A percentile compares a stretch with the other conserved stretches of the same genome.
Conservation (phyloP, 1,140 invertebrate species). For the Meteorus sp. region DNA sequence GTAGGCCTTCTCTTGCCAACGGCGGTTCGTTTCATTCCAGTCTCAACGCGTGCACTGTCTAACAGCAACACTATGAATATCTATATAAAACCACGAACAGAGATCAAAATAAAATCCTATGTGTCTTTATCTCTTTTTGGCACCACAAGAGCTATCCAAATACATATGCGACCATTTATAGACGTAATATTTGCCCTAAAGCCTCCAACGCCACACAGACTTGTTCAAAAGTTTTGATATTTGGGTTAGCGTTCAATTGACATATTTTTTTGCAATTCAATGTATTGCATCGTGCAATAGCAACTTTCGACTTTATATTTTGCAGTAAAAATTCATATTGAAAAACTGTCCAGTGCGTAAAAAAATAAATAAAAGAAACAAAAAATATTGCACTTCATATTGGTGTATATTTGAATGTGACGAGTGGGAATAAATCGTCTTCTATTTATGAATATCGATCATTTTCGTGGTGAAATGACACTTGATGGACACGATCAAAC, state of each 20-base stretch:
- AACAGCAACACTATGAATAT: not conserved
- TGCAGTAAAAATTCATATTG: not conserved
- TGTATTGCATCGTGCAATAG: no score
- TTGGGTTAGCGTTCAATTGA: not conserved
- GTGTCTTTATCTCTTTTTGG: no score
- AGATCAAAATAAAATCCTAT: constrained; percentile 34
- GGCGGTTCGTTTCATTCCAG: constrained; percentile 56
- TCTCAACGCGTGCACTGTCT: constrained; percentile 45
- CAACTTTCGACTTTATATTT: not conserved
- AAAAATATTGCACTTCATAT: no score
- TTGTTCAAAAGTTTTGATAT: no score
- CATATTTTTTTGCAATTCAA: not conserved
- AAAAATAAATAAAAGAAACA: no score
- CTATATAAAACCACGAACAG: not conserved
- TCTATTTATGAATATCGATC: constrained; percentile 33
- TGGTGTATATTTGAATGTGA: constrained; percentile 4
- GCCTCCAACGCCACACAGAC: no score
- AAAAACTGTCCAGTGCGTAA: no score
- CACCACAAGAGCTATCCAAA: constrained; percentile 22
- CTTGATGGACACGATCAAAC: constrained; percentile 42
- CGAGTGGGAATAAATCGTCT: constrained; percentile 32
- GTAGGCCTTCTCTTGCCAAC: no score
- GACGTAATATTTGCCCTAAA: no score
- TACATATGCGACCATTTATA: constrained; percentile 8
- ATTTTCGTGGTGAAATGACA: constrained; percentile 29